Conservation (phyloP, 2,797 vertebrate species). For the Poeciliopsis turneri region DNA sequence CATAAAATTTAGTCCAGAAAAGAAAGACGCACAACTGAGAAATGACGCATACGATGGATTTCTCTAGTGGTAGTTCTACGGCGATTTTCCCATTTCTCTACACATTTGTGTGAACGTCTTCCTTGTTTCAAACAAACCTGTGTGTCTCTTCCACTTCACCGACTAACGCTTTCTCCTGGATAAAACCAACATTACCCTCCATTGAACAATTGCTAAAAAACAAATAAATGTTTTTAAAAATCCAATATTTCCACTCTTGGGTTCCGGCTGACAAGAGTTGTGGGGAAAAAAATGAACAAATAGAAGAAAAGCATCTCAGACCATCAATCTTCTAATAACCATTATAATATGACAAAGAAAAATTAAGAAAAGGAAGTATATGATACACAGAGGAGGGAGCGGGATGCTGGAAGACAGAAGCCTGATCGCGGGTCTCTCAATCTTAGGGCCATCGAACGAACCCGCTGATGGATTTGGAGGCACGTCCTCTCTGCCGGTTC, state of each 20-base stretch:
- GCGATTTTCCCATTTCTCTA: not conserved
- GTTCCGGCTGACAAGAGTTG: constrained; percentile 57
- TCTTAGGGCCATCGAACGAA: constrained; percentile 53
- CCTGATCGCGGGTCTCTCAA: constrained; percentile 51
- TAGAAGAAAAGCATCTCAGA: constrained; percentile 36
- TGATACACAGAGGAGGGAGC: constrained; percentile 12
- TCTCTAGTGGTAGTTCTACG: not conserved
- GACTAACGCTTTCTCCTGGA: constrained; percentile 32
- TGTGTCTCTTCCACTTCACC: not conserved
- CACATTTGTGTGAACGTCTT: not conserved
- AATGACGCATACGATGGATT: not conserved
- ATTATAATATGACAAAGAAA: constrained; percentile 37
- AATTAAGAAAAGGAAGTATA: constrained; percentile 1
- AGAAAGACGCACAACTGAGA: not conserved
- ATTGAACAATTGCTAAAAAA: constrained; percentile 54
- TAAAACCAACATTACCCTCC: constrained; percentile 60
- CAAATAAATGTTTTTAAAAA: constrained; percentile 15
- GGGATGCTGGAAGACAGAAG: constrained; percentile 12
- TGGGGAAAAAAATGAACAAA: not conserved
- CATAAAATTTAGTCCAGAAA: not conserved
- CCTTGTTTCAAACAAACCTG: not conserved
- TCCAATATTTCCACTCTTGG: constrained; percentile 56
- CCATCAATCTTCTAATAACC: constrained; percentile 70
- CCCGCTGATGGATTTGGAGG: constrained; percentile 47
- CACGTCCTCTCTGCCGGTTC: not conserved